phyloP scores from a whole-genome alignment of 2,113 vertebrate genomes.

The Brachypteracias leptosomus region DNA sequence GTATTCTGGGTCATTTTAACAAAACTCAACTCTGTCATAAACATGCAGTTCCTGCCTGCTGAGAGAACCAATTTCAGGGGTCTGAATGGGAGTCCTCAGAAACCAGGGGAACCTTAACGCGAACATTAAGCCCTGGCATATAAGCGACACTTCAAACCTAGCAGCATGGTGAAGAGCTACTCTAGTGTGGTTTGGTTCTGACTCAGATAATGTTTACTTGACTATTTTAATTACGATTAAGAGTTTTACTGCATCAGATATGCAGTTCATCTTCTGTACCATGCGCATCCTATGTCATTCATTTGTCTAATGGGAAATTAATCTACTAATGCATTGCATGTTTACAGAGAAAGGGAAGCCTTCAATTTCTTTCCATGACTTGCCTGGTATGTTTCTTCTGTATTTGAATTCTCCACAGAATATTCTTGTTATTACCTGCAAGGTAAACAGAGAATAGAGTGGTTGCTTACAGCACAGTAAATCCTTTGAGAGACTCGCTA shows the following conservation, averaged over 20 bases:
- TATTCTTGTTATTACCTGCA: background rate
- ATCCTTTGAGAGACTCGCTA: background rate
- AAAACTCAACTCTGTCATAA: background rate
- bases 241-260: background rate
- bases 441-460: background rate
- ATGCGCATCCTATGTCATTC: background rate
- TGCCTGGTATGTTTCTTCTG: background rate
- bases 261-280: background rate
- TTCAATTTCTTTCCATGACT: background rate
- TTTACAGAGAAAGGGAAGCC: background rate
- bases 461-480: background rate
- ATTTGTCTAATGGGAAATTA: constrained; percentile 28
- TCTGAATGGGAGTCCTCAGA: background rate
- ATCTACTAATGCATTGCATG: background rate
- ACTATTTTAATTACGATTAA: background rate
- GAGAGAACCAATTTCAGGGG: background rate
- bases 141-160: background rate
- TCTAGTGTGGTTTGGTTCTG: background rate
- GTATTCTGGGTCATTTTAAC: background rate
- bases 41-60: background rate
- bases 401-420: background rate
- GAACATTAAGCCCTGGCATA: background rate
- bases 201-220: background rate
- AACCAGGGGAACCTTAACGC: constrained; percentile 12
- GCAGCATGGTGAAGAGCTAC: background rate